Evolutionary conservation across 2,888 invertebrate species (phyloP).

Genomic region (Panopea generosa): DNA sequence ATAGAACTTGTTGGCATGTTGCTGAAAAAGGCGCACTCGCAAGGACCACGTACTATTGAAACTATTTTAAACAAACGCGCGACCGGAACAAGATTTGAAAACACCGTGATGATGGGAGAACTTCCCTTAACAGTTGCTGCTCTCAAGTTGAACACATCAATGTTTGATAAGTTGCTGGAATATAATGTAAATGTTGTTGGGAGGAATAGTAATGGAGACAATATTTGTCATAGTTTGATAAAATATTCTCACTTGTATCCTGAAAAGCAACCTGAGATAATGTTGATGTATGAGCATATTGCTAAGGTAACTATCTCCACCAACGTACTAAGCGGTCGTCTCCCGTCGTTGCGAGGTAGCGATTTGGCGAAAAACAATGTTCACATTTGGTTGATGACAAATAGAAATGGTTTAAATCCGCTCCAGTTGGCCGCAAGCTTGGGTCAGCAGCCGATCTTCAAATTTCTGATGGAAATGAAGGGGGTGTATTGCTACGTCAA

Average conservation of each 20-base stretch:
- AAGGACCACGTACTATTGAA: neutral
- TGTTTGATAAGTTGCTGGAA: conserved; percentile 55
- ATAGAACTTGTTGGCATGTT: conserved; percentile 36
- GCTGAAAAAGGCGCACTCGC: conserved; percentile 23
- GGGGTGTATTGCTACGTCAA: conserved; percentile 57
- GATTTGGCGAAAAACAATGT: neutral
- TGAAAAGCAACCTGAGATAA: conserved; percentile 48
- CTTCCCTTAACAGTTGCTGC: conserved; percentile 71
- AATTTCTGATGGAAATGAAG: conserved; percentile 58
- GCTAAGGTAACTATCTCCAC: neutral
- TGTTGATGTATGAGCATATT: conserved; percentile 37
- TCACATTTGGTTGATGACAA: conserved; percentile 49
- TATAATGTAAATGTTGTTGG: conserved; percentile 49
- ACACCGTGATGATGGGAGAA: conserved; percentile 73
- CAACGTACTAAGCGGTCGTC: neutral
- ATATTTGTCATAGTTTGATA: conserved; percentile 67
- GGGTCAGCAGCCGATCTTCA: conserved; percentile 54
- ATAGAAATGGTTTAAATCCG: conserved; percentile 43
- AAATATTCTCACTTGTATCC: conserved; percentile 65
- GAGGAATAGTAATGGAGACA: conserved; percentile 66
- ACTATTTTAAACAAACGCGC: conserved; percentile 43
- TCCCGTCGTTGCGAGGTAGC: neutral
- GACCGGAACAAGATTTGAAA: conserved; percentile 62
- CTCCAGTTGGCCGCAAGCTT: conserved; percentile 57
- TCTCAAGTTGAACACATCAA: conserved; percentile 59